Evolutionary conservation across 2,888 invertebrate genomes (phyloP), one percentile per base, ranked within the genome.

Genomic region (Ctena decussata): DNA sequence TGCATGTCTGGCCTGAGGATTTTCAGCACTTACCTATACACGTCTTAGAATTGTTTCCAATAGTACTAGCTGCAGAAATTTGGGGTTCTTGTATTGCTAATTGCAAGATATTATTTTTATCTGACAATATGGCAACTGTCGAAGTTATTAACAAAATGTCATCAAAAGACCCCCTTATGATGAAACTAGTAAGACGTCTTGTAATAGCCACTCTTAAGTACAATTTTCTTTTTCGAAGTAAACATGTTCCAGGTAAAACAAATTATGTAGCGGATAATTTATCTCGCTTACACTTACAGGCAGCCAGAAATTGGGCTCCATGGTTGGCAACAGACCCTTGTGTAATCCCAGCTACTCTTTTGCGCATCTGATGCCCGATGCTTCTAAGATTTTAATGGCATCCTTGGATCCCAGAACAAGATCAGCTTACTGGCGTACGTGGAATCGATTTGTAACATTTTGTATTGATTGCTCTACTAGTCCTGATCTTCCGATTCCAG

Each of bases 101-200:
- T n/a, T n/a, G n/a, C n/a, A n/a, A n/a, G n/a, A n/a, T 81, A n/a
- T 27, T 84, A 18, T 79, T 84, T 78, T 73, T 81, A 15, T 81
- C 74, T 41, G 80, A 81, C 41, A 80, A 80, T 77, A 84, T 53
- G 24, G 91, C 89, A 32, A 86, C 90, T 2, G 77, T 77, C n/a
- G 21, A 27, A 41, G 65, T 65, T 21, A 39, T 77, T 3, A 65
- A 65, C 35, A 65, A 32, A 27, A 69, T 27, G 37, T 27, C 69
- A 27, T 69, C 8, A 27, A 37, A 18, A n/a, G 15, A 24, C 24
- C 6, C 69, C 5, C n/a, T n/a, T n/a, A n/a, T n/a, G n/a, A n/a
- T n/a, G n/a, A n/a, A n/a, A n/a, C n/a, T n/a, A n/a, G n/a, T n/a
- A n/a, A n/a, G n/a, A 15, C 12, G 30, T 35, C 11, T 69, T 6